Evolutionary conservation across 2,797 vertebrate genomes (phyloP).

Genomic region (Lepus oiostolus): DNA sequence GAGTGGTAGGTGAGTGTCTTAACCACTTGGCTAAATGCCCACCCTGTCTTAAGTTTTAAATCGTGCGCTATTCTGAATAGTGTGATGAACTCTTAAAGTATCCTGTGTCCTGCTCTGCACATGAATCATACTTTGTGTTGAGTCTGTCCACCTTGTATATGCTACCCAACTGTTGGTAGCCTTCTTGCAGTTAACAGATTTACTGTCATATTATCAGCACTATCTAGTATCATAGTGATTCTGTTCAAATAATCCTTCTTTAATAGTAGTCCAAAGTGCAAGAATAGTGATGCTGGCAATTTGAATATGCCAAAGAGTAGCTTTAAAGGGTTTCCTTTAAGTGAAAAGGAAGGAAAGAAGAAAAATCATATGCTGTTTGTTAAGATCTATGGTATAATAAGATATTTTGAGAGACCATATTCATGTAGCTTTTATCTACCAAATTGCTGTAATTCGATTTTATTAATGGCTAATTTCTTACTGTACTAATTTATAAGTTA

Average conservation of each 20-base stretch:
- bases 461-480: not conserved
- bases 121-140: not conserved
- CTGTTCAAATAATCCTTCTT: not conserved
- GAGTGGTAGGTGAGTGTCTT: no score
- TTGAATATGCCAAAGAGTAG: not conserved
- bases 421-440: not conserved
- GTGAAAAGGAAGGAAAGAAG: no score
- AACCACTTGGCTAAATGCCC: no score
- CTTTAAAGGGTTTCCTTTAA: no score
- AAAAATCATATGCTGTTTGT: no score
- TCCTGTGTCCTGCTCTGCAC: no score
- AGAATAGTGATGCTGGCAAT: not conserved
- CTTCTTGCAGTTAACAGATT: not conserved
- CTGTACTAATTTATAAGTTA: not conserved
- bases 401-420: not conserved
- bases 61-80: not conserved
- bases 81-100: not conserved
- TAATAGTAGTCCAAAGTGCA: not conserved
- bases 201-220: not conserved
- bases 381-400: not conserved
- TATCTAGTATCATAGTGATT: no score
- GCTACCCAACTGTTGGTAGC: not conserved
- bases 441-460: not conserved
- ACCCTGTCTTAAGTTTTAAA: not conserved
- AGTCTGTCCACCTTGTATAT: not conserved